Evolutionary conservation across 2,113 vertebrate species (phyloP), one percentile per base, ranked within the genome.

Genomic region (Egretta garzetta): DNA sequence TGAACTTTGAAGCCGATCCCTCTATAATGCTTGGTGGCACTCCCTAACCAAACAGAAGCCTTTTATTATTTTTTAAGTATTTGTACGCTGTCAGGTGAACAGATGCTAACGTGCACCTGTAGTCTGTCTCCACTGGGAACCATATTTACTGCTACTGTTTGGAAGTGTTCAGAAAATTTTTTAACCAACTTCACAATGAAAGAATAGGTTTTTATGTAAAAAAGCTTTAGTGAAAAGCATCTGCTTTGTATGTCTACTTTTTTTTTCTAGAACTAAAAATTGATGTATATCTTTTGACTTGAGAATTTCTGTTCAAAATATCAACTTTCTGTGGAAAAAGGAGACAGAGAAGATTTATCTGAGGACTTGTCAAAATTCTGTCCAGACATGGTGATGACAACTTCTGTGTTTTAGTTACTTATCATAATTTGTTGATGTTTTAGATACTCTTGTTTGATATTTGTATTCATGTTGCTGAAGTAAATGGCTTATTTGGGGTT

Each of bases 341-440:
- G 91, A 93, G 96, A 95, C 89, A 74, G 53, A 95, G 93, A 85
- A 74, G 84, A 95, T 94, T 95, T 96, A 91, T 93, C 86, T 91
- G 80, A 95, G 89, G 89, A 95, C 96, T 96, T 96, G 96, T 97
- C 95, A 97, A 97, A 96, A 96, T 97, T 94, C 81, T 97, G 94
- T 95, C 96, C 94, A 97, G 96, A 97, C 95, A 96, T 95, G 94
- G 96, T 94, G 95, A 97, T 97, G 96, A 97, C 97, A 97, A 96
- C 88, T 96, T 90, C 95, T 96, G 95, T 94, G 94, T 97, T 97
- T 96, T 95, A 95, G 93, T 77, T 96, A 96, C 89, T 96, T 94
- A 96, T 73, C 94, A 97, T 87, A 45, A 96, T 96, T 95, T 97
- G 93, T 96, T 97, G 94, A 94, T 96, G 94, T 93, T 97, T 97